Conservation (phyloP, 2,888 invertebrate species). For the Criorhina ranunculi region DNA sequence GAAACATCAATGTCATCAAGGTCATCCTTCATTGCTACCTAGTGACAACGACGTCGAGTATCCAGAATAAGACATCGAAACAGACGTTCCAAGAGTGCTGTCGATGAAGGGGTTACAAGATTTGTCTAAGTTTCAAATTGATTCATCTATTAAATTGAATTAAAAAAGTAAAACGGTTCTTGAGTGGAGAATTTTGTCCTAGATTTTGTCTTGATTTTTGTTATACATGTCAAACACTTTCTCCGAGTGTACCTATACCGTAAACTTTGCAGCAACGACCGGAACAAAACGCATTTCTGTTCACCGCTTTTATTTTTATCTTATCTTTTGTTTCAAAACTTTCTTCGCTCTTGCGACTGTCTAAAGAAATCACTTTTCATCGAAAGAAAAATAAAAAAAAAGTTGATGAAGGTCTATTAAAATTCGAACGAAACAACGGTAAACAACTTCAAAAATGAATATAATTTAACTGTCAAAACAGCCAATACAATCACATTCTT, state of each 20-base stretch:
- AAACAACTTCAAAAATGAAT: slow-evolving; percentile 5
- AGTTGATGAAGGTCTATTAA: slow-evolving; percentile 1
- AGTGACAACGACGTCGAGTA: too few relatives aligned
- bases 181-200: too few relatives aligned
- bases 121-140: too few relatives aligned
- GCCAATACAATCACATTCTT: background rate
- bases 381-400: background rate
- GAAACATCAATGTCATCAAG: too few relatives aligned
- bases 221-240: slow-evolving; percentile 2
- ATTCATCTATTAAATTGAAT: too few relatives aligned
- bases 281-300: slow-evolving; percentile 9
- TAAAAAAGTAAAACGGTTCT: too few relatives aligned
- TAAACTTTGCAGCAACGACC: slow-evolving; percentile 10
- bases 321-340: slow-evolving; percentile 16
- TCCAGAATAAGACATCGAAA: too few relatives aligned
- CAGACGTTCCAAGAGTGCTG: too few relatives aligned
- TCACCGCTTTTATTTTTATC: slow-evolving; percentile 8
- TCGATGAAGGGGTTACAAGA: too few relatives aligned
- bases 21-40: too few relatives aligned
- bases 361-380: background rate
- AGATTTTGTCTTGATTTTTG: background rate
- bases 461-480: slow-evolving; percentile 15
- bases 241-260: background rate
- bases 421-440: slow-evolving; percentile 11
- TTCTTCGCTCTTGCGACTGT: background rate